Conservation (phyloP, 1,140 invertebrate genomes). For the Hermetia illucens region DNA sequence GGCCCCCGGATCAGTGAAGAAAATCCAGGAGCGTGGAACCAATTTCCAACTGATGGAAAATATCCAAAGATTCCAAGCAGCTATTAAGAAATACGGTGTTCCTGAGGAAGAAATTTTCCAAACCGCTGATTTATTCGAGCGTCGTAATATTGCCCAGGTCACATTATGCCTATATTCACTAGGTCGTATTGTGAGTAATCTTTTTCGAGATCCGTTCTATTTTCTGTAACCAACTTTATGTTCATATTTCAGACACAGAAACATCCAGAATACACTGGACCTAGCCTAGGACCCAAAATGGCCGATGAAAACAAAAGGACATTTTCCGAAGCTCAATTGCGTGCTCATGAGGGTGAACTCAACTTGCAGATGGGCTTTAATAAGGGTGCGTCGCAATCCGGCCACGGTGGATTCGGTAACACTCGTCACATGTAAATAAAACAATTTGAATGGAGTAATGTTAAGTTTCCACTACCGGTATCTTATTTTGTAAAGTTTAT, state of each 20-base stretch:
- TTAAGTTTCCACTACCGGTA: no score
- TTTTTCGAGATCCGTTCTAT: neutral
- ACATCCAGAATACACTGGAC: constrained; percentile 84
- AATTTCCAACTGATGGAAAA: constrained; percentile 99
- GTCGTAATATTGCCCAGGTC: constrained; percentile 91
- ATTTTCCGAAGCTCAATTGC: constrained; percentile 90
- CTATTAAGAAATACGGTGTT: constrained; percentile 84
- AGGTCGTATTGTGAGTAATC: constrained; percentile 69
- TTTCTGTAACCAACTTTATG: no score
- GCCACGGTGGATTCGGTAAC: constrained; percentile 84
- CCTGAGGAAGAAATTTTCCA: constrained; percentile 97
- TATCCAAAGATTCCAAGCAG: constrained; percentile 90
- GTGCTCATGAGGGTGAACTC: constrained; percentile 77
- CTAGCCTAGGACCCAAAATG: constrained; percentile 85
- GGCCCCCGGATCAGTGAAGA: constrained; percentile 85
- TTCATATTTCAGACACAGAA: constrained; percentile 62
- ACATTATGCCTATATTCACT: constrained; percentile 79
- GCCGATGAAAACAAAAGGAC: constrained; percentile 82
- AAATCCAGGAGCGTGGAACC: constrained; percentile 89
- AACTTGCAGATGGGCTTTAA: constrained; percentile 95
- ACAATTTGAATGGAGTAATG: no score
- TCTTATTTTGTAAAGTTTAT: no score
- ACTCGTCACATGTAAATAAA: constrained; percentile 79
- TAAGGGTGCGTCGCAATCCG: constrained; percentile 78
- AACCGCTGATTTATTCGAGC: constrained; percentile 94